A percentile compares a stretch with the other conserved stretches of the same genome.
phyloP scores from a whole-genome alignment of 1,140 invertebrate species.

The Gonioctena quinquepunctata region DNA sequence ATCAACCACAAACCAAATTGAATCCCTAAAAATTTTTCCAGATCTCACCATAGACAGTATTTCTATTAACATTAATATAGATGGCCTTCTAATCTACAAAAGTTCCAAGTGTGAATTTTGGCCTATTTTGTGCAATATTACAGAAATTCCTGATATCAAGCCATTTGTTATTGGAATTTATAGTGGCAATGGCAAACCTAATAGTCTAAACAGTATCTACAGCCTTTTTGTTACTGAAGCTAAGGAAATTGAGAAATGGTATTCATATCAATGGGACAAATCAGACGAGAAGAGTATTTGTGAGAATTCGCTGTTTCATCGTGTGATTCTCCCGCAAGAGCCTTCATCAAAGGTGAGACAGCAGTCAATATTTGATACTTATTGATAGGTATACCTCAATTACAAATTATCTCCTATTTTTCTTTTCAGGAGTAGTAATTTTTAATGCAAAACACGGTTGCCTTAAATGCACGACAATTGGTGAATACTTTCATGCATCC shows the following conservation, averaged over 20 bases:
- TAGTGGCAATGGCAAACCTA: slow-evolving; percentile 31
- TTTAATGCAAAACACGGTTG: slow-evolving; percentile 38
- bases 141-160: slow-evolving; percentile 22
- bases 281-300: too few relatives aligned
- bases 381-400: neutral
- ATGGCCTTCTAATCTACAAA: slow-evolving; percentile 34
- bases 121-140: slow-evolving; percentile 41
- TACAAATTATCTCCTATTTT: neutral
- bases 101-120: slow-evolving; percentile 38
- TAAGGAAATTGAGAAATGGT: too few relatives aligned
- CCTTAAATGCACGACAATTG: slow-evolving; percentile 35
- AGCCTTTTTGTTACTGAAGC: neutral
- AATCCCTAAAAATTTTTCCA: too few relatives aligned
- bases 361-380: too few relatives aligned
- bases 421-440: slow-evolving; percentile 31
- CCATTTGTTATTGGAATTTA: slow-evolving; percentile 28
- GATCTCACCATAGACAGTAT: neutral
- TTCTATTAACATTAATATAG: neutral
- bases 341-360: slow-evolving; percentile 35
- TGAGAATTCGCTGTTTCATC: slow-evolving; percentile 31
- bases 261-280: too few relatives aligned
- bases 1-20: too few relatives aligned
- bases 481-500: slow-evolving; percentile 38
- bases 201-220: neutral
- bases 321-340: slow-evolving; percentile 32